Evolutionary conservation across 2,113 vertebrate species (phyloP), one percentile per base, ranked within the genome.

Genomic region (Columba janthina): DNA sequence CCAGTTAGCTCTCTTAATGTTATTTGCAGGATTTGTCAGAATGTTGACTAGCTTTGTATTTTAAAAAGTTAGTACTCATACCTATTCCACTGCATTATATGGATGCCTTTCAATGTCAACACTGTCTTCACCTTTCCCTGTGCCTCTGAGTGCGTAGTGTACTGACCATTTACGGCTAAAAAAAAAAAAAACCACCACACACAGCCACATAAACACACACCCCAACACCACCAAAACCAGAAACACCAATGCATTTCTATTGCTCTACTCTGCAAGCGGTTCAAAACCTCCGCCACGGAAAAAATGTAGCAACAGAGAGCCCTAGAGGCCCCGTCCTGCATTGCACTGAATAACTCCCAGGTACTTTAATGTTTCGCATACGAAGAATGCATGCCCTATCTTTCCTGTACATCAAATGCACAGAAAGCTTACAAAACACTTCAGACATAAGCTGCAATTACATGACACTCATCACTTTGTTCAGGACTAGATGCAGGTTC

Each of bases 271-370:
- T 38, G 17, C 34, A 87, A 93, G 17, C 15, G 72, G 15, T 32
- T 70, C 12, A 14, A 92, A 95, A 85, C 32, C 24, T 17, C 40
- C 76, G 51, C 11, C 28, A 64, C 12, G 69, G 57, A 96, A 97
- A 40, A 95, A 93, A 97, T 81, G 84, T 44, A 96, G 90, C 89
- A 97, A 95, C 38, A 96, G 94, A 88, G 93, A 73, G 26, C 90
- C 65, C 95, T 94, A 82, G 57, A 96, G 96, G 95, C 54, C 6
- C 32, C 42, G 17, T 20, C 24, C 76, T 38, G 57, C 32, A 82
- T 9, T 94, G 57, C 94, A 91, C 20, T 42, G 20, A 32, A 9
- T 34, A 62, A 28, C 76, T 94, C 31, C 44, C 50, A 36, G 0
- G 0, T 4, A 34, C 7, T 32, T 4, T 15, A 11, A 17, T 42